phyloP scores from a whole-genome alignment of 2,113 vertebrate genomes.

The Podocnemis expansa region DNA sequence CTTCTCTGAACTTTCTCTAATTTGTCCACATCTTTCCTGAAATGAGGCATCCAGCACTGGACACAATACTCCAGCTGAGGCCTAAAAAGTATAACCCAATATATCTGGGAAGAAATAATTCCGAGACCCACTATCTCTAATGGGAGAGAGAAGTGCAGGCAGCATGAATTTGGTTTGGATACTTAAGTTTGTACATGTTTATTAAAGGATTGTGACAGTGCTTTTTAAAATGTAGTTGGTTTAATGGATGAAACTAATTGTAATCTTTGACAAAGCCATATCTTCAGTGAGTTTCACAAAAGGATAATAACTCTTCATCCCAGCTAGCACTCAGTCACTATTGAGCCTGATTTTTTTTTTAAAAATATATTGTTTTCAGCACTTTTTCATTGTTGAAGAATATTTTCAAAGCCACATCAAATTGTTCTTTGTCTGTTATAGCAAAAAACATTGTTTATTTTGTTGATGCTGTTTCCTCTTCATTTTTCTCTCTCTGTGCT shows the following conservation, averaged over 20 bases:
- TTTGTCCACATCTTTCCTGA: too few relatives aligned
- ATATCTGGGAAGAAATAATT: not conserved
- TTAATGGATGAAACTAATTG: not conserved
- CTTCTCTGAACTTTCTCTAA: too few relatives aligned
- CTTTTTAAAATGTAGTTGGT: not conserved
- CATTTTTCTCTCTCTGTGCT: not conserved
- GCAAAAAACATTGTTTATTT: not conserved
- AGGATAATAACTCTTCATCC: not conserved
- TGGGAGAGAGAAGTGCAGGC: not conserved
- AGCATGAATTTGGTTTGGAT: not conserved
- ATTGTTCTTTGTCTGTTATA: not conserved
- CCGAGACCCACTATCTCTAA: not conserved
- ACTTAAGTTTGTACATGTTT: not conserved
- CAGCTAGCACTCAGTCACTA: not conserved
- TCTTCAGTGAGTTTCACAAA: not conserved
- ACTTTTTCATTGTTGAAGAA: not conserved
- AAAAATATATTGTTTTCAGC: not conserved
- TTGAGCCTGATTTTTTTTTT: not conserved
- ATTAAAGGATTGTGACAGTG: not conserved
- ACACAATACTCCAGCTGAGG: too few relatives aligned
- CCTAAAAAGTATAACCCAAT: not conserved
- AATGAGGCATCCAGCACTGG: too few relatives aligned
- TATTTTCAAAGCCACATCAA: not conserved
- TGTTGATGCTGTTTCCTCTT: not conserved
- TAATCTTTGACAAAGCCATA: not conserved